These are phyloP conservation scores for Carollia perspicillata DNA, from an alignment of 2,113 vertebrate genomes.

Conservation along the genomic window DNA sequence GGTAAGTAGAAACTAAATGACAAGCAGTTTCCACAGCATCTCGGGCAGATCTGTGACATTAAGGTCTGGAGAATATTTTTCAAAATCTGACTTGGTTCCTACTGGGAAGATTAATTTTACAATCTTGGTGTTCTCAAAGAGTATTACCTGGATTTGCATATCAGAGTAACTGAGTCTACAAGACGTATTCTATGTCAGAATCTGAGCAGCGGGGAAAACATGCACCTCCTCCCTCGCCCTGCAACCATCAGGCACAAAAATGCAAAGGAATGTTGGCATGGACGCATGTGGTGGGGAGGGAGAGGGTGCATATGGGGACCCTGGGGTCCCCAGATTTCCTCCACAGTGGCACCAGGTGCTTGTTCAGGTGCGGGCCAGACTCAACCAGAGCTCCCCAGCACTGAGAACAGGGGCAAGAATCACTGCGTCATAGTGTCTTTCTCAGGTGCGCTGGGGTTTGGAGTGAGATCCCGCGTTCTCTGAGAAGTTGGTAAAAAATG, in stretches of 20 bases:
- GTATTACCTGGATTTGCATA: neutral
- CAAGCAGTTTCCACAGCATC: neutral
- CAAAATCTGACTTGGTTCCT: neutral
- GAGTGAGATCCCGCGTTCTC: neutral
- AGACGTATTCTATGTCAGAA: neutral
- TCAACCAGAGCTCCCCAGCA: neutral
- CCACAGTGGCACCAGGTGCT: no score
- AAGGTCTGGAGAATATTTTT: neutral
- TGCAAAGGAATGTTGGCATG: neutral
- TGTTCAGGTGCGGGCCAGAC: neutral
- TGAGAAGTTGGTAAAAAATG: neutral
- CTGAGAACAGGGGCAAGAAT: neutral
- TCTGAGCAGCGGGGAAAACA: neutral
- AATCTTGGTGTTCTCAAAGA: neutral
- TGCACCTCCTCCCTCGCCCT: neutral
- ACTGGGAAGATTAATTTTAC: neutral
- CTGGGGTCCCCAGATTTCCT: no score
- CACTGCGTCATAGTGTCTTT: neutral
- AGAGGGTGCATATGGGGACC: neutral
- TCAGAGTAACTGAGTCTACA: neutral
- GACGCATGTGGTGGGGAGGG: neutral
- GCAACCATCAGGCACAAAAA: neutral
- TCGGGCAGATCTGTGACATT: neutral
- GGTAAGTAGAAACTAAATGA: neutral
- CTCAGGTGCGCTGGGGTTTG: neutral